Evolutionary conservation across 2,113 vertebrate genomes (phyloP).

Genomic region (Pachypanchax playfairii): DNA sequence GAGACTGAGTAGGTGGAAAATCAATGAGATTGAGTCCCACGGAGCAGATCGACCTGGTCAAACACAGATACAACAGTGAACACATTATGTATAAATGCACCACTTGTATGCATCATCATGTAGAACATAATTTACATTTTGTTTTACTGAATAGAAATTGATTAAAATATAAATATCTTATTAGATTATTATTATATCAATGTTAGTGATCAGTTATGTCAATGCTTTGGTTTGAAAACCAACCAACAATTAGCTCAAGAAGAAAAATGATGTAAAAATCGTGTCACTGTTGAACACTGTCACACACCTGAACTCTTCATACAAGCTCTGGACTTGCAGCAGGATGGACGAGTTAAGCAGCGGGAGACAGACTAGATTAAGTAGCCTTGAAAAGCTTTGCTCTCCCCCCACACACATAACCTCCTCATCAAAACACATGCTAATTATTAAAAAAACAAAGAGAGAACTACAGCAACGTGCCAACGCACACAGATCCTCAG

Average conservation of each 20-base stretch:
- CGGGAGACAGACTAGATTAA: constrained; percentile 50
- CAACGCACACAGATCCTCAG: constrained; percentile 85
- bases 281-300: constrained; percentile 31
- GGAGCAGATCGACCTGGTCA: constrained; percentile 62
- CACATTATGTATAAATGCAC: constrained; percentile 7
- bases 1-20: constrained; percentile 59
- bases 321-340: constrained; percentile 2
- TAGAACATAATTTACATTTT: too few species aligned
- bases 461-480: constrained; percentile 79
- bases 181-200: too few species aligned
- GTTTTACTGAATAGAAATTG: too few species aligned
- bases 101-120: background rate
- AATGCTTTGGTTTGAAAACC: too few species aligned
- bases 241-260: too few species aligned
- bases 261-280: constrained; percentile 25
- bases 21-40: constrained; percentile 55
- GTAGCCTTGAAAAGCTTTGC: constrained; percentile 72
- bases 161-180: too few species aligned
- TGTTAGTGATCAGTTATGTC: too few species aligned
- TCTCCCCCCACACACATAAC: constrained; percentile 79
- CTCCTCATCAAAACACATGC: constrained; percentile 82
- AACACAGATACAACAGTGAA: constrained; percentile 48
- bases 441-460: constrained; percentile 93
- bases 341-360: background rate
- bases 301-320: constrained; percentile 34